Base-by-base conservation (phyloP, 2,113 vertebrate genomes). In the Carassius carassius region DNA sequence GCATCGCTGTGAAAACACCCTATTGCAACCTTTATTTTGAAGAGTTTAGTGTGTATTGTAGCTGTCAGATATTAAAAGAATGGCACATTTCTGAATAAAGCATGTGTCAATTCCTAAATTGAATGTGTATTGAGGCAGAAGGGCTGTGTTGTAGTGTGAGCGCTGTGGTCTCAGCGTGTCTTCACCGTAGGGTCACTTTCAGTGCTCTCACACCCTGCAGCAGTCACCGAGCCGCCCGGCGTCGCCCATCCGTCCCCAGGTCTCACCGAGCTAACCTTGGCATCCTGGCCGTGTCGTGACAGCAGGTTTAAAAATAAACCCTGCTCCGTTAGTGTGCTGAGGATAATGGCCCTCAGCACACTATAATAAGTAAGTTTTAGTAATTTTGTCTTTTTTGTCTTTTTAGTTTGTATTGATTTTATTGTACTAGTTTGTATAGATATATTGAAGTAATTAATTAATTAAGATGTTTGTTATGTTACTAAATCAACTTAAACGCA, bases 261-360 rank as follows among this genome's bases (percentile, higher is more conserved):
- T 92, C 87, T 93, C 85, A 83, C 90, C 89, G 91, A 87, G 81
- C 89, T 94, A 94, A 94, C 94, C 94, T 95, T 94, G 93, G 92
- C 91, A 91, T 91, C 92, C 91, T 89, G 89, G 80, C 91, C 81
- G 88, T 92, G 87, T 90, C 91, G 90, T 92, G 93, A 94, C 93
- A 94, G 93, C 93, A 90, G 92, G 93, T 94, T 94, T 95, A 94
- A 94, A 95, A 95, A 95, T 94, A 95, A 93, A 92, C 91, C 19
- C 56, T 81, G 90, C 88, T 93, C 92, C 91, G 92, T 94, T 94
- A 93, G 93, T 91, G 85, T 89, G 23, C 69, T 65, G 90, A 91
- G 92, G 92, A 93, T 92, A 92, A 93, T 93, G 92, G 86, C 90
- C 90, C 90, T 89, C 92, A n/a, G n/a, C n/a, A n/a, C n/a, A n/a